phyloP scores from a whole-genome alignment of 2,797 vertebrate genomes.

The Oreonectes daqikongensis region DNA sequence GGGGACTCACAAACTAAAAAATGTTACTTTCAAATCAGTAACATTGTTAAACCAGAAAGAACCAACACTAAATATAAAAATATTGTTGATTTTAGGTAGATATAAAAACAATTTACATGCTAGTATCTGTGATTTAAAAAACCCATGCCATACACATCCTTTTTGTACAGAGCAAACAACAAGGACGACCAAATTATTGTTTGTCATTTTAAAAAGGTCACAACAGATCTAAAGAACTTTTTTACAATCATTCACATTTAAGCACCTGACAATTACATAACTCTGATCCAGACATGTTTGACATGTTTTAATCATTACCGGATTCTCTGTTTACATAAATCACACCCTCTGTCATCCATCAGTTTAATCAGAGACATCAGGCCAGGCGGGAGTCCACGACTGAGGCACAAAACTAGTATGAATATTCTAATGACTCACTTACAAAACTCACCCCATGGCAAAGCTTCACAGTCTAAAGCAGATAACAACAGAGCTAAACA shows the following conservation, averaged over 20 bases:
- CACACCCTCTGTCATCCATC: conserved; percentile 48
- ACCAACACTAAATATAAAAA: neutral
- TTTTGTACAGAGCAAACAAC: neutral
- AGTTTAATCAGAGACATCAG: conserved; percentile 55
- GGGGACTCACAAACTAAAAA: neutral
- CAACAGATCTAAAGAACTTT: neutral
- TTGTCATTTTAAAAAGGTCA: neutral
- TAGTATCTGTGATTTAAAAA: neutral
- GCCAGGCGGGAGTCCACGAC: conserved; percentile 30
- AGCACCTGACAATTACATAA: neutral
- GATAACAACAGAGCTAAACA: neutral
- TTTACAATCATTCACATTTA: neutral
- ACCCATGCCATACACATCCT: neutral
- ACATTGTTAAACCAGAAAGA: neutral
- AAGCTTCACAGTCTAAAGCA: conserved; percentile 18
- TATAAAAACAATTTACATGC: neutral
- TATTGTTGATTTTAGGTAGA: too few relatives aligned
- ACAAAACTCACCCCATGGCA: conserved; percentile 44
- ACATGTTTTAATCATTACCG: conserved; percentile 43
- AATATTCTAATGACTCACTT: conserved; percentile 57
- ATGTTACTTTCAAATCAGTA: neutral
- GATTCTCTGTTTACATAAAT: conserved; percentile 50
- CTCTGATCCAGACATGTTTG: conserved; percentile 25
- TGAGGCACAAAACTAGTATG: conserved; percentile 49
- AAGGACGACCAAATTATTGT: neutral